Evolutionary conservation across 2,888 invertebrate genomes (phyloP).

Genomic region (Troglohyphantes excavatus): DNA sequence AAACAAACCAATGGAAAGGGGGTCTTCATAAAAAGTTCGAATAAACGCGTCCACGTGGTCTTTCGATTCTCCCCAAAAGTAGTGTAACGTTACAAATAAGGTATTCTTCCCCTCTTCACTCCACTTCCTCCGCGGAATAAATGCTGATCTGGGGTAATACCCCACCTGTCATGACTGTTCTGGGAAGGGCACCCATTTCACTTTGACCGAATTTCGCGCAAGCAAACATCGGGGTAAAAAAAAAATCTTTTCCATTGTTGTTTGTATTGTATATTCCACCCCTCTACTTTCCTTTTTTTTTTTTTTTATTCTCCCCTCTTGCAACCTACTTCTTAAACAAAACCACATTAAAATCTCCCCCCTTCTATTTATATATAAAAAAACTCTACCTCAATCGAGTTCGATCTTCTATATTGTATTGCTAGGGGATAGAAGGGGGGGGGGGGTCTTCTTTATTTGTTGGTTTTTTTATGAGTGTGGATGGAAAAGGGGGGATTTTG

Average conservation of each 20-base stretch:
- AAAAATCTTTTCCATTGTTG: conserved; percentile 4
- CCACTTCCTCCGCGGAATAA: too few relatives aligned
- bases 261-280: background rate
- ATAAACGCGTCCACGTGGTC: too few relatives aligned
- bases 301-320: background rate
- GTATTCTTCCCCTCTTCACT: too few relatives aligned
- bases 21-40: too few relatives aligned
- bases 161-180: background rate
- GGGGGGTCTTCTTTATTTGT: background rate
- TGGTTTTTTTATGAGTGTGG: background rate
- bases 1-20: too few relatives aligned
- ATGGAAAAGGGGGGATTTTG: conserved; percentile 19
- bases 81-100: too few relatives aligned
- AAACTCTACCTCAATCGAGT: too few relatives aligned
- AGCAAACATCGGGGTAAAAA: background rate
- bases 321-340: conserved; percentile 65
- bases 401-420: background rate
- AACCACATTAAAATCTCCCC: background rate
- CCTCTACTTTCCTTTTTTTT: background rate
- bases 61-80: too few relatives aligned
- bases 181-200: background rate
- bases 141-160: too few relatives aligned
- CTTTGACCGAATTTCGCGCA: conserved; percentile 17
- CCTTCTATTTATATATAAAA: conserved; percentile 23
- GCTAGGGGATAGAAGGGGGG: too few relatives aligned